A percentile compares a stretch with the other conserved stretches of the same genome.
phyloP scores from a whole-genome alignment of 1,140 invertebrate genomes.

The Eupristina koningsbergeri region DNA sequence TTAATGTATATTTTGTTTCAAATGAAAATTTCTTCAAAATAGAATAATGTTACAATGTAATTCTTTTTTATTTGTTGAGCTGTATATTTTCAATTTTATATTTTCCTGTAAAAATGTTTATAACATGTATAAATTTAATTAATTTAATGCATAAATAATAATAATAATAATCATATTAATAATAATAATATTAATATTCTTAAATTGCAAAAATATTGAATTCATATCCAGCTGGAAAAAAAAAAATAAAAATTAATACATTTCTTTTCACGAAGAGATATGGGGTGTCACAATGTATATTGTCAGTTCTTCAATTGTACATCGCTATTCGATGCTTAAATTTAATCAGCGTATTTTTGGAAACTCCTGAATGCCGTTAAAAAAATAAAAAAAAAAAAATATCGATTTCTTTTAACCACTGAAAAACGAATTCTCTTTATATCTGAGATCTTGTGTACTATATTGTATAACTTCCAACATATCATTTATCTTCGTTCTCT shows the following conservation, averaged over 20 bases:
- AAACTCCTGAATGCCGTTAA: background rate
- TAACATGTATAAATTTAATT: background rate
- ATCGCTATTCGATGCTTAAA: background rate
- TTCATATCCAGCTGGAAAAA: background rate
- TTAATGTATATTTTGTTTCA: no score
- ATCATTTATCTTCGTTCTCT: slow-evolving; percentile 33
- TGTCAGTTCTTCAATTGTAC: background rate
- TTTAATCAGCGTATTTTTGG: background rate
- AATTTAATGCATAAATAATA: no score
- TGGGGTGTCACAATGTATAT: background rate
- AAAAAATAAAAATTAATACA: background rate
- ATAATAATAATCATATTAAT: no score
- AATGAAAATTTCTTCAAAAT: no score
- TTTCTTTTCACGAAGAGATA: background rate
- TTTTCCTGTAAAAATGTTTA: no score
- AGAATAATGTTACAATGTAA: no score
- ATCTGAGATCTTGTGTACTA: background rate
- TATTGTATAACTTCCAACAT: background rate
- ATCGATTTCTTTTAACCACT: background rate
- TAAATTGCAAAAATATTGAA: background rate
- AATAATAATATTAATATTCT: background rate
- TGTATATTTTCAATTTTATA: no score
- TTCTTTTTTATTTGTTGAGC: no score
- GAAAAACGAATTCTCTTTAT: background rate
- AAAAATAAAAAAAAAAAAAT: slow-evolving; percentile 1